phyloP scores from a whole-genome alignment of 2,797 vertebrate species.

The Picus viridis region DNA sequence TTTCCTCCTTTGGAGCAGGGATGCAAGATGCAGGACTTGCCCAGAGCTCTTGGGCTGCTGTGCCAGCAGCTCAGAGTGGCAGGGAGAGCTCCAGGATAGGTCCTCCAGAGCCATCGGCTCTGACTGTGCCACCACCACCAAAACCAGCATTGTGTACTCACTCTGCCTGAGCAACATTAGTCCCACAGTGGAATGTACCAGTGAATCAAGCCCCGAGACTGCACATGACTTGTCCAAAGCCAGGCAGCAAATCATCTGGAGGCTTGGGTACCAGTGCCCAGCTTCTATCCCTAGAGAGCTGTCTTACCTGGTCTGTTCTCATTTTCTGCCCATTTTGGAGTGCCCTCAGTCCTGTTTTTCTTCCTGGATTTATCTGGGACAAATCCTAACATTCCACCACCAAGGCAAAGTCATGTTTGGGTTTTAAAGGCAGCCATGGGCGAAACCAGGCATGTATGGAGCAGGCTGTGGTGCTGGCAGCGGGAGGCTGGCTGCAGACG shows the following conservation, averaged over 20 bases:
- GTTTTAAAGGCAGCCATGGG: slow-evolving; percentile 57
- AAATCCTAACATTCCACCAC: slow-evolving; percentile 20
- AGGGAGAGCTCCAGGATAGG: background rate
- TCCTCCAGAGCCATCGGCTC: background rate
- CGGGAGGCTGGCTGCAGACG: background rate
- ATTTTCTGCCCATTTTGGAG: background rate
- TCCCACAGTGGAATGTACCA: background rate
- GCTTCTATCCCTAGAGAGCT: background rate
- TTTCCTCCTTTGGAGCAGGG: background rate
- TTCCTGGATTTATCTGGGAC: background rate
- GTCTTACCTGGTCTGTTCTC: background rate
- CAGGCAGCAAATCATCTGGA: background rate
- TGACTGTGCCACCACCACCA: background rate
- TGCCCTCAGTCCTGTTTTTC: background rate
- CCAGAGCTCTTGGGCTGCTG: background rate
- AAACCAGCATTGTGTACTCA: background rate
- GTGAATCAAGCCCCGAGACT: background rate
- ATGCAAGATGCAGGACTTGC: slow-evolving; percentile 6
- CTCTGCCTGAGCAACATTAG: background rate
- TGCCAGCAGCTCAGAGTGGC: background rate
- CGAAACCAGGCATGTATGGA: slow-evolving; percentile 64
- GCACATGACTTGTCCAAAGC: background rate
- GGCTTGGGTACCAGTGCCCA: background rate
- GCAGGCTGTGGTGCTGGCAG: background rate
- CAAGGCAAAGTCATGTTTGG: background rate